Evolutionary conservation across 2,888 invertebrate species (phyloP).

Genomic region (Drosophila differens): DNA sequence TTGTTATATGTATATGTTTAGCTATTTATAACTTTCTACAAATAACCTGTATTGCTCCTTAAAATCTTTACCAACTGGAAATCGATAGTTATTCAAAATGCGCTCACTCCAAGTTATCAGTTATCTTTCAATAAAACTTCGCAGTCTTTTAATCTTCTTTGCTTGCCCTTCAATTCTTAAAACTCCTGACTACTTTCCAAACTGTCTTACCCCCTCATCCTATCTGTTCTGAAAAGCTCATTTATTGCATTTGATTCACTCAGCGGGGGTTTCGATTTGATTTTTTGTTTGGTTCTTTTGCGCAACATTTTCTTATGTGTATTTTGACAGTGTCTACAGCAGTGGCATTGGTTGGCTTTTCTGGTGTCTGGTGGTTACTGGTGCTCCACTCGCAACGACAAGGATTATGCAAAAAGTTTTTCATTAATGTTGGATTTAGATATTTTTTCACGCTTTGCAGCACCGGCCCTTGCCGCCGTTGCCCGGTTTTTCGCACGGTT

Average conservation of each 20-base stretch:
- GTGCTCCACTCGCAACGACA: slow-evolving; percentile 36
- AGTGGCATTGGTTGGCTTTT: slow-evolving; percentile 57
- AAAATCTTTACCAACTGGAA: neutral
- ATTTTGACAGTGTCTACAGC: slow-evolving; percentile 48
- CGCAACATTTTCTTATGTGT: slow-evolving; percentile 54
- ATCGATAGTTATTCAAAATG: slow-evolving; percentile 25
- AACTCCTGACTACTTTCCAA: slow-evolving; percentile 24
- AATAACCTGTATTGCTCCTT: neutral
- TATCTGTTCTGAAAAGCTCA: slow-evolving; percentile 19
- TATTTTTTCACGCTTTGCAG: slow-evolving; percentile 78
- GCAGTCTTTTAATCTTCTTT: slow-evolving; percentile 72
- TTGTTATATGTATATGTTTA: neutral
- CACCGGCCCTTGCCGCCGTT: slow-evolving; percentile 16
- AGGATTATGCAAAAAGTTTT: slow-evolving; percentile 84
- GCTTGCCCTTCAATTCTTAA: slow-evolving; percentile 57
- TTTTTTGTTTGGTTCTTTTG: slow-evolving; percentile 18
- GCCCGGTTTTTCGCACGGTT: slow-evolving; percentile 64
- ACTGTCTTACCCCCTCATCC: slow-evolving; percentile 22
- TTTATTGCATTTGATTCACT: slow-evolving; percentile 69
- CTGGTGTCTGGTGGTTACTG: slow-evolving; percentile 24
- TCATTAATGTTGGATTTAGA: slow-evolving; percentile 83
- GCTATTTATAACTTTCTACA: neutral
- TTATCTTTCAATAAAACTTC: slow-evolving; percentile 58
- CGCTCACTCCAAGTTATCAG: slow-evolving; percentile 15
- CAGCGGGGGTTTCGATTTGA: slow-evolving; percentile 22